phyloP scores from a whole-genome alignment of 1,140 invertebrate genomes.

The Eubasilissa regina region DNA sequence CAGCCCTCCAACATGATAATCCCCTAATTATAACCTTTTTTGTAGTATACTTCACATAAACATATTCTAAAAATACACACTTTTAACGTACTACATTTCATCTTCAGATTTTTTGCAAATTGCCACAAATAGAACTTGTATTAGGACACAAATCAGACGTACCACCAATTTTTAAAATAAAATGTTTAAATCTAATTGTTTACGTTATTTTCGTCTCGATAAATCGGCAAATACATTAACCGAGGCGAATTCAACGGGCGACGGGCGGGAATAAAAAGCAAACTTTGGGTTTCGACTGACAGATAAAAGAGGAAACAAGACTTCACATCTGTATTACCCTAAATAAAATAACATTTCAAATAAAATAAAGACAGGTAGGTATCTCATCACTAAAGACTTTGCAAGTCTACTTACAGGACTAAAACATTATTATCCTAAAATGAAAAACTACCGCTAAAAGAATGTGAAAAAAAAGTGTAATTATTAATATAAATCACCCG shows the following conservation, averaged over 20 bases:
- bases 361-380: constrained; percentile 55
- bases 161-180: too few species aligned
- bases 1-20: background rate
- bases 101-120: too few species aligned
- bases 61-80: too few species aligned
- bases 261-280: background rate
- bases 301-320: background rate
- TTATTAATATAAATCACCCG: constrained; percentile 25
- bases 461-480: constrained; percentile 12
- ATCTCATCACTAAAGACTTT: constrained; percentile 55
- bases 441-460: constrained; percentile 27
- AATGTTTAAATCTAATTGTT: too few species aligned
- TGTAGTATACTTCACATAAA: background rate
- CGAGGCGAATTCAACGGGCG: background rate
- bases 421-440: constrained; percentile 35
- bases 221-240: background rate
- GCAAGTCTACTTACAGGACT: constrained; percentile 48
- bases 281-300: constrained; percentile 33
- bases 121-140: too few species aligned
- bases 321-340: background rate
- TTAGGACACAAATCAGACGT: too few species aligned
- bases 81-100: too few species aligned
- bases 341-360: constrained; percentile 46
- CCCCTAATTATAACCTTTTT: too few species aligned
- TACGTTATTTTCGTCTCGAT: too few species aligned